Evolutionary conservation across 2,113 vertebrate species (phyloP), one percentile per base, ranked within the genome.

Genomic region (Fulmarus glacialis): DNA sequence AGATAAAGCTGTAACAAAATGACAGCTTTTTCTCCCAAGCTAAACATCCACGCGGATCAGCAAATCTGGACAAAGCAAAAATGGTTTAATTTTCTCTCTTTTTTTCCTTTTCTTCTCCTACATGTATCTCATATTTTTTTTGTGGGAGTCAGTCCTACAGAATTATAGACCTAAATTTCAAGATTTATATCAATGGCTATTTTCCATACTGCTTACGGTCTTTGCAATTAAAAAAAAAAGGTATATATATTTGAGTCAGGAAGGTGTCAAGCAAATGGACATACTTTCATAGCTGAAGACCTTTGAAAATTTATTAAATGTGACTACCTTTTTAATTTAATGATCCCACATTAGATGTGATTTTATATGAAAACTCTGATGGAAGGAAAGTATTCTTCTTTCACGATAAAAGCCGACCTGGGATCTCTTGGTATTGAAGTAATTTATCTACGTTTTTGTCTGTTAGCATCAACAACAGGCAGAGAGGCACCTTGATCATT

Each of bases 401-500:
- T 79, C 89, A 93, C n/a, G 38, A 77, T 63, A 80, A 89, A 78
- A 92, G 52, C n/a, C 11, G 6, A 52, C 66, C 36, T 87, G 64
- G 18, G 78, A 87, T 90, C 56, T 77, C 60, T 75, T 1, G 2
- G 36, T 63, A 67, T 1, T 45, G 53, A 81, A 94, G 59, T 36
- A 91, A 91, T 87, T 77, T 45, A 79, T 90, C 47, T 32, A 45
- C 29, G 29, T 71, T 94, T 97, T 91, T 90, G 91, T 92, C 93
- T 8, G 8, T 59, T 88, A 94, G 87, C 81, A 73, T 53, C 19
- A 53, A 20, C 36, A 91, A 67, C 9, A 82, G 95, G 91, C 87
- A 97, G 93, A 85, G 23, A 24, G 78, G 96, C 90, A 96, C 93
- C 95, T 96, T 80, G 91, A 96, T 93, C 80, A 73, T 75, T 59